A percentile compares a stretch with the other conserved stretches of the same genome.
phyloP scores from a whole-genome alignment of 2,113 vertebrate species.

The Ameiurus melas region DNA sequence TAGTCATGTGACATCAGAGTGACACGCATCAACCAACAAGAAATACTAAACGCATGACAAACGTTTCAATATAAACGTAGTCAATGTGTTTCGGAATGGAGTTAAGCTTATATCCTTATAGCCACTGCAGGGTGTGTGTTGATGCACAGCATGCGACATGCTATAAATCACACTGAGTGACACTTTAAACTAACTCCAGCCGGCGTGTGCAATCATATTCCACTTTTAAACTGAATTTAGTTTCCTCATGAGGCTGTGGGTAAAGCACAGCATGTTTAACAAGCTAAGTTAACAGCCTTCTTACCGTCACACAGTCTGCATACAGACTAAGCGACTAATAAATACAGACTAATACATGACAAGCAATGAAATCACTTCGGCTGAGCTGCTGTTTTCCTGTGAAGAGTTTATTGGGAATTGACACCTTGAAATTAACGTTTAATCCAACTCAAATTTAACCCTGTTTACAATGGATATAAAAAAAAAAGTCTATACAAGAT shows the following conservation, averaged over 20 bases:
- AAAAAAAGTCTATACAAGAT: too few species aligned
- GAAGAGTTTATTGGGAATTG: neutral
- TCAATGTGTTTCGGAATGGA: neutral
- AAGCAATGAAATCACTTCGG: neutral
- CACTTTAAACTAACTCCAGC: constrained; percentile 8
- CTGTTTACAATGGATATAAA: neutral
- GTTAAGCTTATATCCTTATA: neutral
- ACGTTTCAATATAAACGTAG: neutral
- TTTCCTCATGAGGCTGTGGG: neutral
- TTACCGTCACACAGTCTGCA: neutral
- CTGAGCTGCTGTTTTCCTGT: neutral
- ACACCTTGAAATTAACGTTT: neutral
- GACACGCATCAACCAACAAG: neutral
- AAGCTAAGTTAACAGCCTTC: neutral
- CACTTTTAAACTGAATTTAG: neutral
- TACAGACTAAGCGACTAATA: neutral
- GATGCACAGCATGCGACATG: neutral
- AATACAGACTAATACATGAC: too few species aligned
- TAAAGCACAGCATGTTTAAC: constrained; percentile 13
- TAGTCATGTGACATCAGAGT: neutral
- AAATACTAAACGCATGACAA: neutral
- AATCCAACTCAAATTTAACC: neutral
- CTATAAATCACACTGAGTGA: constrained; percentile 25
- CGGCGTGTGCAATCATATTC: neutral
- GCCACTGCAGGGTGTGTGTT: neutral